Evolutionary conservation across 53 echinoderm and acorn worm species (phyloP), one percentile per base, ranked within the genome.

Genomic region (Paelopatides confundens): DNA sequence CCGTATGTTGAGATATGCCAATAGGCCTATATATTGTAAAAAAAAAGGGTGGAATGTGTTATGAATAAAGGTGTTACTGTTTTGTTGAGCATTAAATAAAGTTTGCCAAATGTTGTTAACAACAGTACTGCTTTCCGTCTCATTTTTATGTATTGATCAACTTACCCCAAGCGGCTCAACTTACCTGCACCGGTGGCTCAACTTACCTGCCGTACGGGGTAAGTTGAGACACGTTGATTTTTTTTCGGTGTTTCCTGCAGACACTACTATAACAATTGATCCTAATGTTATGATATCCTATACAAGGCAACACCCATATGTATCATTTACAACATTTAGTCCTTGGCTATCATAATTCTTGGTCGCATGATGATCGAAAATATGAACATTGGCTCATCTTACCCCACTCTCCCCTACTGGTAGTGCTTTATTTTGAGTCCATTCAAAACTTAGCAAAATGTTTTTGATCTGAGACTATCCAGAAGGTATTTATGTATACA

Each of bases 171-270:
- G 66, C 27, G 66, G 66, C 66, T 11, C 66, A 65, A 65, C 26
- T 2, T 65, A 65, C 66, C 66, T 65, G 66, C 66, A 65, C 13
- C 66, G 27, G 66, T 65, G 66, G 66, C 66, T 65, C 66, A 65
- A 65, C 66, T 65, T 65, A 65, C 66, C 66, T 65, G 66, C 66
- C 66, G 66, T n/a, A 65, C 66, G 66, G 66, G 66, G 66, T 17
- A 65, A 65, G 66, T 65, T 65, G 66, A 65, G 66, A 65, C 66
- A 65, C 66, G 27, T 65, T 65, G 66, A 65, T 65, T 65, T 65
- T 65, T 65, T 65, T 65, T 65, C 66, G 66, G 66, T 7, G 7
- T 27, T 26, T 65, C 66, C 66, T 65, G 66, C 27, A 65, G 66
- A n/a, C 66, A 3, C 21, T 28, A 65, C 66, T 12, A 65, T 65